These are phyloP conservation scores for Microchirus variegatus DNA, from an alignment of 2,797 vertebrate genomes.

Conservation along the genomic window DNA sequence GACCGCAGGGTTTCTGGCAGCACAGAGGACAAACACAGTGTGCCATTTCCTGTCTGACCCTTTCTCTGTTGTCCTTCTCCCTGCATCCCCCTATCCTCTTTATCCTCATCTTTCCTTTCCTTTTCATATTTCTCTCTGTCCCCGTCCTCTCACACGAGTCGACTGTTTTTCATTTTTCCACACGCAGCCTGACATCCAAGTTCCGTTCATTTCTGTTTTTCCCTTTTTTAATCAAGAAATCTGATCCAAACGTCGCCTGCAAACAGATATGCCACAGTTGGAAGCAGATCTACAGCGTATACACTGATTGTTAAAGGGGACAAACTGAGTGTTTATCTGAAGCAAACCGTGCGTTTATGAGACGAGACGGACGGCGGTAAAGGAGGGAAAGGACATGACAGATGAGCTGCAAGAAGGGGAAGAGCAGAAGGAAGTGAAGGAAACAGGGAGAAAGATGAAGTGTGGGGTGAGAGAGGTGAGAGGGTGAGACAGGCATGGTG, in stretches of 20 bases:
- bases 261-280: conserved; percentile 1
- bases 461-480: background rate
- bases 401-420: background rate
- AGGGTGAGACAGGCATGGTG: background rate
- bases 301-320: background rate
- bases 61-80: conserved; percentile 18
- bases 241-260: background rate
- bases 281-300: background rate
- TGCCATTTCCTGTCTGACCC: conserved; percentile 51
- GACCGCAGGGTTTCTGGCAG: conserved; percentile 48
- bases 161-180: conserved; percentile 36
- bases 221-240: conserved; percentile 8
- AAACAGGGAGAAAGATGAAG: background rate
- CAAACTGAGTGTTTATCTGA: conserved; percentile 13
- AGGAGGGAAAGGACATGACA: background rate
- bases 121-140: background rate
- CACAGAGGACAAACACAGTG: conserved; percentile 33
- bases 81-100: background rate
- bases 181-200: conserved; percentile 18
- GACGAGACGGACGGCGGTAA: background rate
- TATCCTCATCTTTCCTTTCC: conserved; percentile 23
- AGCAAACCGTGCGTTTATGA: conserved; percentile 19
- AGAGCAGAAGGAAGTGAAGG: background rate
- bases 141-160: conserved; percentile 5
- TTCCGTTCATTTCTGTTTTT: conserved; percentile 19